Percentiles rank a stretch among this genome's conserved stretches.
These are phyloP conservation scores for Cochlearius cochlearius DNA, from an alignment of 2,113 vertebrate genomes.

Conservation along the genomic window DNA sequence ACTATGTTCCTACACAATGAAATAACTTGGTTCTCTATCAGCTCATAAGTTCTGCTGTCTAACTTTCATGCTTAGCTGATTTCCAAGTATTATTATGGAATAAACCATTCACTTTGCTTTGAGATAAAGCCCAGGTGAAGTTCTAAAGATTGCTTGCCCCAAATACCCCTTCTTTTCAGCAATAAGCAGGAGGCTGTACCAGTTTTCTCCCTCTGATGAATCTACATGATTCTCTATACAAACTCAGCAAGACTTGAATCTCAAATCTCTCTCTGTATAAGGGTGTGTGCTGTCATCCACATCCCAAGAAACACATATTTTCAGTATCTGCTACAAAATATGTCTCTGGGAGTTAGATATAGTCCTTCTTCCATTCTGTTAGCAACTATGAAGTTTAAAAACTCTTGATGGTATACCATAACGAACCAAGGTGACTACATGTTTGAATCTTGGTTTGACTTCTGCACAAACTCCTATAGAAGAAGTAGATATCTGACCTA, in stretches of 20 bases:
- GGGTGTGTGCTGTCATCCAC: not conserved
- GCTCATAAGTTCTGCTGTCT: not conserved
- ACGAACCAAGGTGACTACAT: accelerated
- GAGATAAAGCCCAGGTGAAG: not conserved
- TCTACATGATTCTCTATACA: not conserved
- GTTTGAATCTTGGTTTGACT: not conserved
- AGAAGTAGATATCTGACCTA: not conserved
- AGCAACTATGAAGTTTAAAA: not conserved
- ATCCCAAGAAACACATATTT: not conserved
- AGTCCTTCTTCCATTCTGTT: not conserved
- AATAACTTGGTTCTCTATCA: not conserved
- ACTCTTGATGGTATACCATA: not conserved
- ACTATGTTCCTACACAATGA: not conserved
- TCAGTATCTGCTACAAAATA: not conserved
- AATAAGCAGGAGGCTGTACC: not conserved
- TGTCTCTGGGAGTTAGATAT: not conserved
- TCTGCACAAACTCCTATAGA: not conserved
- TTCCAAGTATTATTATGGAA: not conserved
- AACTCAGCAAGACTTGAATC: not conserved
- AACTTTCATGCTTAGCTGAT: not conserved
- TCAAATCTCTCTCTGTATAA: not conserved
- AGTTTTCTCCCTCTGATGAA: not conserved
- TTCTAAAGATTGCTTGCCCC: not conserved
- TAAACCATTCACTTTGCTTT: not conserved
- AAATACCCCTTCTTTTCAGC: not conserved